Conservation (phyloP, 2,888 invertebrate species). For the Sminthurides aquaticus region DNA sequence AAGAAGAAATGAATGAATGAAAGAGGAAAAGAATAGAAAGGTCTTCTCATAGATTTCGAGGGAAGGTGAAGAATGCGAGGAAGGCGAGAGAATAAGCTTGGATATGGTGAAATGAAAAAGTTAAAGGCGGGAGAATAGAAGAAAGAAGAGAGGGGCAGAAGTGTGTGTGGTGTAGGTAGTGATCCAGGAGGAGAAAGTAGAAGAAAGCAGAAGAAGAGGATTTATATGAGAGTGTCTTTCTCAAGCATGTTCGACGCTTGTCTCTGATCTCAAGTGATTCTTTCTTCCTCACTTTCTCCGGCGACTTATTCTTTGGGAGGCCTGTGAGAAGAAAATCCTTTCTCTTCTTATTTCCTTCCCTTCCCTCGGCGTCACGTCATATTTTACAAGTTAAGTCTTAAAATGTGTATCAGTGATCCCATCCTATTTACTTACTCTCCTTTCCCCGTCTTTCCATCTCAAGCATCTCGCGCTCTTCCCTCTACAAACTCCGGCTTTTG, state of each 20-base stretch:
- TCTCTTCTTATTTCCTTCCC: neutral
- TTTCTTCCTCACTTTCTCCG: neutral
- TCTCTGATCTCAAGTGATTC: constrained; percentile 16
- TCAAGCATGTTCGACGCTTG: constrained; percentile 13
- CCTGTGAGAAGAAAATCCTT: too few relatives aligned
- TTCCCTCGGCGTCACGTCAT: constrained; percentile 1
- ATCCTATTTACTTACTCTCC: neutral
- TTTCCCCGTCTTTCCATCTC: too few relatives aligned
- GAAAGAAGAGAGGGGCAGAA: neutral
- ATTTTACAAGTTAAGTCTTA: constrained; percentile 4
- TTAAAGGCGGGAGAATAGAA: neutral
- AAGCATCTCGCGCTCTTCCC: too few relatives aligned
- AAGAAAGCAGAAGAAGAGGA: too few relatives aligned
- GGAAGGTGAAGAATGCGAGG: neutral
- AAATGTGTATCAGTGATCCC: neutral
- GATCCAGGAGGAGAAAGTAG: neutral
- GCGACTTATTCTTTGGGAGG: constrained; percentile 6
- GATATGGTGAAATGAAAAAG: neutral
- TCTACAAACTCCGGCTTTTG: too few relatives aligned
- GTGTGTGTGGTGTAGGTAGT: neutral
- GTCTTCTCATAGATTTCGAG: neutral
- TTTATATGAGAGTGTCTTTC: constrained; percentile 17
- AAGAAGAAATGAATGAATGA: neutral
- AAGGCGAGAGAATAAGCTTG: neutral
- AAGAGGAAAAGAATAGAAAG: neutral